Conservation (phyloP, 2,888 invertebrate genomes). For the Tiliacea citrago region DNA sequence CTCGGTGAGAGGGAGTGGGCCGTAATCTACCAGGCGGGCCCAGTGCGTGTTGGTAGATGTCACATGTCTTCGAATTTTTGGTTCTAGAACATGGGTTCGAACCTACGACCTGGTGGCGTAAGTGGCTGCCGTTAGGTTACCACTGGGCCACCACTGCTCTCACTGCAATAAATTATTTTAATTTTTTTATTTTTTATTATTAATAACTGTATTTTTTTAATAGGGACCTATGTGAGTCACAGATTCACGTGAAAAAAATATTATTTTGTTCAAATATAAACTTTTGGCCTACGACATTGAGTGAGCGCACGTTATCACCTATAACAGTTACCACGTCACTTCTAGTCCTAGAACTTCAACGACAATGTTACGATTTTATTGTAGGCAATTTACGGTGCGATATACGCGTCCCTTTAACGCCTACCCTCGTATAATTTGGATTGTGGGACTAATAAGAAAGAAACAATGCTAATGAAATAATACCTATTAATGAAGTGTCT, state of each 20-base stretch:
- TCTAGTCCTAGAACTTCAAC: conserved; percentile 70
- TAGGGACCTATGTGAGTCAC: too few species aligned
- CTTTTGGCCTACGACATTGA: background rate
- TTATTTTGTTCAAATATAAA: background rate
- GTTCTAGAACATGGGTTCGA: too few species aligned
- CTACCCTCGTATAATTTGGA: conserved; percentile 86
- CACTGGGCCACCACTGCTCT: too few species aligned
- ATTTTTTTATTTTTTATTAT: too few species aligned
- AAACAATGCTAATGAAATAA: conserved; percentile 85
- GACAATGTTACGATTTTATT: conserved; percentile 85
- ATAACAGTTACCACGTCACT: conserved; percentile 36
- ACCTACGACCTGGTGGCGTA: too few species aligned
- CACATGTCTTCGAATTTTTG: too few species aligned
- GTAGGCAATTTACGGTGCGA: conserved; percentile 86
- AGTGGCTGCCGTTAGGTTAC: too few species aligned
- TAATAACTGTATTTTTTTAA: background rate
- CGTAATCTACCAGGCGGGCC: too few species aligned
- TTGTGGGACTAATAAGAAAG: conserved; percentile 84
- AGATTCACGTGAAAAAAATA: background rate
- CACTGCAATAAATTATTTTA: too few species aligned
- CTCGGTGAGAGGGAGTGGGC: too few species aligned
- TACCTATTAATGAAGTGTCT: conserved; percentile 76
- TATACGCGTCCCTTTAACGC: conserved; percentile 86
- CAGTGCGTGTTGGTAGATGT: too few species aligned
- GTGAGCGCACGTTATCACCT: background rate